Evolutionary conservation across 2,888 invertebrate species (phyloP), one percentile per base, ranked within the genome.

Genomic region (Arrhopalites spinosus): DNA sequence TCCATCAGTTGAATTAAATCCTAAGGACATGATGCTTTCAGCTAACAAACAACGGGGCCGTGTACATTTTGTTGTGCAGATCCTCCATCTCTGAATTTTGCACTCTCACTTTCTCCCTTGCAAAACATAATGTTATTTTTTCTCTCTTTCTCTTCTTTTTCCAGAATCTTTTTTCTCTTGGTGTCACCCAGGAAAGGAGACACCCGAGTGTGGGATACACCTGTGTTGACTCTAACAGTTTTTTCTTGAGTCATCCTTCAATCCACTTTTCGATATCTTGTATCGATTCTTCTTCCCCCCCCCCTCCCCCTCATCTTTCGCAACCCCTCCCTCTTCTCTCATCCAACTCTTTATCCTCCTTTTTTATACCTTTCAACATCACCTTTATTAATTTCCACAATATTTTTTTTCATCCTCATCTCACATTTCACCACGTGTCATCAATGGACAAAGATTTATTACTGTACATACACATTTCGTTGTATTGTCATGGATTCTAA

Each of bases 1-100:
- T 70, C 56, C 70, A 70, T 56, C 70, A 50, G 43, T 43, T 43
- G 36, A 66, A 66, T 66, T 13, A 43, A 66, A 66, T 66, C 20
- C 23, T 43, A 43, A 23, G 43, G 66, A 66, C 3, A 53, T 20
- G 53, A 53, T 17, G 53, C 59, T 59, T 23, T 36, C 36, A 36
- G 36, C 36, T 36, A 7, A 7, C 11, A 3, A 36, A 36, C 36
- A n/a, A n/a, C n/a, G n/a, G n/a, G n/a, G n/a, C n/a, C n/a, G n/a
- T n/a, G n/a, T n/a, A n/a, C n/a, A n/a, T n/a, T n/a, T n/a, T 25
- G 20, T 25, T 8, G 53, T 23, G 25, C 59, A 59, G 20, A 53
- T 13, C 59, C 25, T 5, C 53, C 20, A 53, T 15, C 53, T 8
- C 20, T 36, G 36, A 7, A 36, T 11, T 36, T 36, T 59, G 59